A percentile compares a stretch with the other conserved stretches of the same genome.
phyloP scores from a whole-genome alignment of 2,888 invertebrate species.

The Phengaris alcon region DNA sequence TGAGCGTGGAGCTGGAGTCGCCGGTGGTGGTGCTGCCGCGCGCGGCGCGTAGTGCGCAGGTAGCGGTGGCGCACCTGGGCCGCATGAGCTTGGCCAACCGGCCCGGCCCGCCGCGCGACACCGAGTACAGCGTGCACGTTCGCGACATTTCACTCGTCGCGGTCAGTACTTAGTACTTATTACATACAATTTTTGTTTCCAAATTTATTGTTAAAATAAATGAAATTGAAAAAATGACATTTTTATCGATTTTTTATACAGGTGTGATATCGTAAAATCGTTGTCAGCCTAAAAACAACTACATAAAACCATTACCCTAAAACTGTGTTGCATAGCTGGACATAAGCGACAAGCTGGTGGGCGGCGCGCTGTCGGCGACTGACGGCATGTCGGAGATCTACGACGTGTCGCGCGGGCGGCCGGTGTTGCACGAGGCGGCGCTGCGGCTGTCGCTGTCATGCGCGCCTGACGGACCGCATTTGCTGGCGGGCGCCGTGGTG shows the following conservation, averaged over 20 bases:
- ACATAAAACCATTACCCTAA: no score
- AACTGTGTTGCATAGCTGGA: conserved; percentile 55
- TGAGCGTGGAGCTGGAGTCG: conserved; percentile 91
- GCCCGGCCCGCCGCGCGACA: conserved; percentile 60
- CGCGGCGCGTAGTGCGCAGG: conserved; percentile 86
- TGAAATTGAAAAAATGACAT: no score
- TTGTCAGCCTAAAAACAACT: no score
- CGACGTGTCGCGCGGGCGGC: conserved; percentile 86
- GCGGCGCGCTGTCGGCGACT: conserved; percentile 53
- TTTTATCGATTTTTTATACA: no score
- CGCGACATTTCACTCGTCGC: conserved; percentile 94
- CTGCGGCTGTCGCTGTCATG: conserved; percentile 84
- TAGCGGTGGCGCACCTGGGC: conserved; percentile 95
- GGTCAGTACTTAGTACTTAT: conserved; percentile 49
- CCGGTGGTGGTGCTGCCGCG: conserved; percentile 94
- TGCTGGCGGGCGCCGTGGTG: conserved; percentile 88
- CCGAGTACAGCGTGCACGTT: conserved; percentile 84
- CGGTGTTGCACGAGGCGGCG: conserved; percentile 93
- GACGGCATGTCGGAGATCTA: conserved; percentile 84
- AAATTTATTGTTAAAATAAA: not conserved
- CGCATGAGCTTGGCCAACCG: conserved; percentile 84
- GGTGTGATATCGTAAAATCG: no score
- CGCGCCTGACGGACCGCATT: conserved; percentile 50
- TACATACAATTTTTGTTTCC: not conserved
- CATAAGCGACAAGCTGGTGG: conserved; percentile 55